phyloP scores from a whole-genome alignment of 2,113 vertebrate species.

The Petrocephalus microphthalmus region DNA sequence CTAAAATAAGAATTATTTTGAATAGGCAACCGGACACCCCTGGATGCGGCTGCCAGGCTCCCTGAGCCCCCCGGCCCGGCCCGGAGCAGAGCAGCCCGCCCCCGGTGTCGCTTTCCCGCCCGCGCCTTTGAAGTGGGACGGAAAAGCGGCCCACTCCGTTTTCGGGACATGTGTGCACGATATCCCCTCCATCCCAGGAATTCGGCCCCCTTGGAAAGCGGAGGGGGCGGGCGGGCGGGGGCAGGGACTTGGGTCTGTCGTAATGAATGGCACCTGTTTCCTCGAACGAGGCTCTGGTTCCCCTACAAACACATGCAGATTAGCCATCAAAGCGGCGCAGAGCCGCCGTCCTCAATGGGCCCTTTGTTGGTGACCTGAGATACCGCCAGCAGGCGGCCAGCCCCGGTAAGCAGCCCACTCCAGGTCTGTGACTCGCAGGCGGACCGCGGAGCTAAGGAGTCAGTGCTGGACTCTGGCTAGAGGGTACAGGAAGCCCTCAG shows the following conservation, averaged over 20 bases:
- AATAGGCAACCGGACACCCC: background rate
- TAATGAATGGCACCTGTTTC: conserved; percentile 75
- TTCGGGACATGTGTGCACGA: conserved; percentile 29
- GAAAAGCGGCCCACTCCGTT: conserved; percentile 32
- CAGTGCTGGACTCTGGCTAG: background rate
- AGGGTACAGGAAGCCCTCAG: background rate
- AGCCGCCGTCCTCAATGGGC: conserved; percentile 58
- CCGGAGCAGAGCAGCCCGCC: background rate
- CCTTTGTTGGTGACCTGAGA: conserved; percentile 67
- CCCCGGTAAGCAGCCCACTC: background rate
- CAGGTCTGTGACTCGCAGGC: background rate
- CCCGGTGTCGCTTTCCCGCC: background rate
- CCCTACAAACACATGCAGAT: conserved; percentile 66
- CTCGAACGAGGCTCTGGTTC: conserved; percentile 64
- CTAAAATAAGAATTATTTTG: background rate
- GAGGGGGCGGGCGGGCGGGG: conserved; percentile 17
- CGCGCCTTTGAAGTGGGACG: conserved; percentile 46
- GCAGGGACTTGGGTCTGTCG: conserved; percentile 48
- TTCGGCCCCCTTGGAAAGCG: conserved; percentile 30
- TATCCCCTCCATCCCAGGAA: conserved; percentile 39
- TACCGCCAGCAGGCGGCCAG: conserved; percentile 39
- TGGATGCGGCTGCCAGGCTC: background rate
- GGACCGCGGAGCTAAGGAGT: background rate
- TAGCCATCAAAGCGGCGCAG: conserved; percentile 62
- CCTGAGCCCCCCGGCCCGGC: background rate